A percentile compares a stretch with the other conserved stretches of the same genome.
phyloP scores from a whole-genome alignment of 2,888 invertebrate species.

The Idaea biselata region DNA sequence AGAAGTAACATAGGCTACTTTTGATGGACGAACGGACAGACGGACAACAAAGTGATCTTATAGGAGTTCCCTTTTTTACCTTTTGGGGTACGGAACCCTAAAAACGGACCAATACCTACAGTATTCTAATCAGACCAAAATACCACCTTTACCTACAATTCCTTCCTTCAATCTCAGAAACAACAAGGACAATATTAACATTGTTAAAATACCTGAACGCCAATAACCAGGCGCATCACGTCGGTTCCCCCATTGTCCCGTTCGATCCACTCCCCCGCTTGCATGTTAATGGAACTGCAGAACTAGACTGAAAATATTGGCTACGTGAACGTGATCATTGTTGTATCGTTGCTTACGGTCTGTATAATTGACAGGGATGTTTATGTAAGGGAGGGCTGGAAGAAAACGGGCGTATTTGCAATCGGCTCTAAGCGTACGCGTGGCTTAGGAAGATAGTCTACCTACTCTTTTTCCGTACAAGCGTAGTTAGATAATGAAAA shows the following conservation, averaged over 20 bases:
- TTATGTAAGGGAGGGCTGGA: not conserved
- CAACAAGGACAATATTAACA: not conserved
- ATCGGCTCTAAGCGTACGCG: not conserved
- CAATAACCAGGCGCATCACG: conserved; percentile 34
- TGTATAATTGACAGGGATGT: not conserved
- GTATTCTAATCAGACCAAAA: not conserved
- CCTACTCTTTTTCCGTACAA: too few species aligned
- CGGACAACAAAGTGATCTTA: too few species aligned
- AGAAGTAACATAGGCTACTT: too few species aligned
- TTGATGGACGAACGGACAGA: too few species aligned
- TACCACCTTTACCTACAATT: not conserved
- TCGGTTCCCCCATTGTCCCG: conserved; percentile 38
- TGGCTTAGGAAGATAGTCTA: too few species aligned
- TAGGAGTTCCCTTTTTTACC: too few species aligned
- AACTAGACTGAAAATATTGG: conserved; percentile 42
- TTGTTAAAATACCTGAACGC: not conserved
- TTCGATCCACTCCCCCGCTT: conserved; percentile 31
- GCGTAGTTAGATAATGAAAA: too few species aligned
- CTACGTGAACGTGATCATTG: conserved; percentile 32
- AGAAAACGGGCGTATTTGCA: too few species aligned
- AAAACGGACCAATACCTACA: not conserved
- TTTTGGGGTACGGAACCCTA: too few species aligned
- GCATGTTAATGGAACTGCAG: conserved; percentile 40
- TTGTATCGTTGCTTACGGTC: conserved; percentile 4
- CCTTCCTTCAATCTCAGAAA: not conserved